These are phyloP conservation scores for Xerus rutilus DNA, from an alignment of 2,797 vertebrate genomes.

Conservation along the genomic window DNA sequence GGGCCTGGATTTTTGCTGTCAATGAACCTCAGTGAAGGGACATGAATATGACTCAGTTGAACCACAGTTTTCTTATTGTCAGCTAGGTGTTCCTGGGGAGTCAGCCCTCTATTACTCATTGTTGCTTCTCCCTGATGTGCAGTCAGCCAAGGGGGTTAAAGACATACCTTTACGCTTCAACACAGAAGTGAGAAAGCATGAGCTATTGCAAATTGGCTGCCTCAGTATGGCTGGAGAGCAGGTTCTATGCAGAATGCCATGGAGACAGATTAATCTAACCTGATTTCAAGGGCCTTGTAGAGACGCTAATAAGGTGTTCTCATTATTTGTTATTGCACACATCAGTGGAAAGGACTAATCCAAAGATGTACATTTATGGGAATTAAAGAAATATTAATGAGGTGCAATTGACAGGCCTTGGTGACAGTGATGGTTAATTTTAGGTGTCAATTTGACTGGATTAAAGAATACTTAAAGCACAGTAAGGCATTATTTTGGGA, in stretches of 20 bases:
- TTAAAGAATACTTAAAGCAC: not conserved
- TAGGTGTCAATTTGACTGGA: not conserved
- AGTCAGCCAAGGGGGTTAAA: not conserved
- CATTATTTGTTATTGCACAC: not conserved
- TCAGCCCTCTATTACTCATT: not conserved
- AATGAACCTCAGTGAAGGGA: not conserved
- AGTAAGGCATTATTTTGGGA: not conserved
- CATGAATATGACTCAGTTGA: not conserved
- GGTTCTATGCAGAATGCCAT: not conserved
- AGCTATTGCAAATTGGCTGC: not conserved
- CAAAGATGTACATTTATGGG: not conserved
- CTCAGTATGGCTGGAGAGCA: not conserved
- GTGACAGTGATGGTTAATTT: not conserved
- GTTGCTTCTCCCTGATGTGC: not conserved
- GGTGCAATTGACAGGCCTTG: not conserved
- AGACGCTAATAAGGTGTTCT: not conserved
- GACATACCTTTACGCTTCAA: not conserved
- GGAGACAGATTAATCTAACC: not conserved
- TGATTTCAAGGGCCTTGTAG: not conserved
- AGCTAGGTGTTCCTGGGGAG: not conserved
- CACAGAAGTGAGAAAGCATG: not conserved
- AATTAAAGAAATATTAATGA: conserved; percentile 14
- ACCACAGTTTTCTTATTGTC: conserved; percentile 16
- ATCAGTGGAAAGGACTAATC: not conserved
- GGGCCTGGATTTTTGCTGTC: not conserved